Conservation (phyloP, 1,140 invertebrate species). For the Procambarus clarkii region DNA sequence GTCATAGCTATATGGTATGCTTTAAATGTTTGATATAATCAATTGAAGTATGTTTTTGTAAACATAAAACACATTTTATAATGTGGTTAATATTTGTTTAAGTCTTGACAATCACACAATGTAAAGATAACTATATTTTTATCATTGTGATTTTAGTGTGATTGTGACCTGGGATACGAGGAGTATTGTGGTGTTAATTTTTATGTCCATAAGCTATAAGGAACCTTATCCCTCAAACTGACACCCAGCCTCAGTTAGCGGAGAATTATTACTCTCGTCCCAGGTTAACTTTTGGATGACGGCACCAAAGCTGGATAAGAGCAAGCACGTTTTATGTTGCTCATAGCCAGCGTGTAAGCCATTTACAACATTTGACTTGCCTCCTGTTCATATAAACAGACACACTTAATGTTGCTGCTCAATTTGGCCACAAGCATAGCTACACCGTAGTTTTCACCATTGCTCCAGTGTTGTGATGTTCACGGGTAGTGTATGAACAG, state of each 20-base stretch:
- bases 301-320: slow-evolving; percentile 5
- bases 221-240: slow-evolving; percentile 9
- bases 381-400: slow-evolving; percentile 41
- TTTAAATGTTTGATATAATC: slow-evolving; percentile 67
- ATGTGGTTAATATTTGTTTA: slow-evolving; percentile 57
- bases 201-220: slow-evolving; percentile 11
- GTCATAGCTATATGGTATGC: slow-evolving; percentile 64
- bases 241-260: background rate
- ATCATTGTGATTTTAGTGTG: slow-evolving; percentile 66
- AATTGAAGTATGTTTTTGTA: slow-evolving; percentile 44
- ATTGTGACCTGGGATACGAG: slow-evolving; percentile 49
- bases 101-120: slow-evolving; percentile 66
- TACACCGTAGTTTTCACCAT: slow-evolving; percentile 33
- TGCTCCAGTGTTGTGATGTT: slow-evolving; percentile 62
- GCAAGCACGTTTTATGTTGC: background rate
- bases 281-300: slow-evolving; percentile 15
- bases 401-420: slow-evolving; percentile 48
- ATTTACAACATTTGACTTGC: slow-evolving; percentile 2
- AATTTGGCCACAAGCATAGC: slow-evolving; percentile 49
- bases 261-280: background rate
- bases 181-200: slow-evolving; percentile 39
- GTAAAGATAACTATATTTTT: slow-evolving; percentile 64
- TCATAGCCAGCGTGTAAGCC: background rate
- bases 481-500: slow-evolving; percentile 43
- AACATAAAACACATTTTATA: slow-evolving; percentile 49